A percentile compares a stretch with the other conserved stretches of the same genome.
phyloP scores from a whole-genome alignment of 1,140 invertebrate species.

The Parasteatoda tepidariorum region DNA sequence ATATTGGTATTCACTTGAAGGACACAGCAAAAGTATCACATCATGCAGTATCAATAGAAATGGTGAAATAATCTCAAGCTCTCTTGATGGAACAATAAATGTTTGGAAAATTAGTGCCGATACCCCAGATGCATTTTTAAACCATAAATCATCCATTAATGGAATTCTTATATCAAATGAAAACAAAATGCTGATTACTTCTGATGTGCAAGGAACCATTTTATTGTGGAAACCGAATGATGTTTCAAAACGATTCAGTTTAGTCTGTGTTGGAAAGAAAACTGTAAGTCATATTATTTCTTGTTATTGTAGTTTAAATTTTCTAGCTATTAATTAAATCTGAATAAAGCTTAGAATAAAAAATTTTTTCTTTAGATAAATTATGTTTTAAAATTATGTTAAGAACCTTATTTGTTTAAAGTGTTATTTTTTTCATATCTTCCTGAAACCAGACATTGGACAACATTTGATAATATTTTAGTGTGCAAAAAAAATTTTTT shows the following conservation, averaged over 20 bases:
- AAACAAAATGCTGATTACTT: neutral
- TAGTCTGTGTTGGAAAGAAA: constrained; percentile 28
- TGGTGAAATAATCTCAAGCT: constrained; percentile 37
- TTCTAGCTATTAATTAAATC: neutral
- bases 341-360: neutral
- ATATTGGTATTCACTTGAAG: constrained; percentile 40
- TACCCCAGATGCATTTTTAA: neutral
- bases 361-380: neutral
- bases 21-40: constrained; percentile 44
- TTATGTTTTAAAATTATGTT: neutral
- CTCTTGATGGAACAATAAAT: constrained; percentile 47
- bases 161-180: neutral
- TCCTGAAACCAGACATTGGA: neutral
- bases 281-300: constrained; percentile 1
- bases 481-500: too few species aligned
- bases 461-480: too few species aligned
- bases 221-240: constrained; percentile 24
- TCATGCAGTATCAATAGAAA: constrained; percentile 23
- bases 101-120: constrained; percentile 21
- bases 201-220: constrained; percentile 31
- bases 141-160: constrained; percentile 11
- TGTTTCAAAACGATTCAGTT: neutral
- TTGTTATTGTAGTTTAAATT: neutral
- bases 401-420: neutral
- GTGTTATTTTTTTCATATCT: neutral